These are phyloP conservation scores for Meiosimyza platycephala DNA, from an alignment of 2,888 invertebrate genomes.

Conservation along the genomic window DNA sequence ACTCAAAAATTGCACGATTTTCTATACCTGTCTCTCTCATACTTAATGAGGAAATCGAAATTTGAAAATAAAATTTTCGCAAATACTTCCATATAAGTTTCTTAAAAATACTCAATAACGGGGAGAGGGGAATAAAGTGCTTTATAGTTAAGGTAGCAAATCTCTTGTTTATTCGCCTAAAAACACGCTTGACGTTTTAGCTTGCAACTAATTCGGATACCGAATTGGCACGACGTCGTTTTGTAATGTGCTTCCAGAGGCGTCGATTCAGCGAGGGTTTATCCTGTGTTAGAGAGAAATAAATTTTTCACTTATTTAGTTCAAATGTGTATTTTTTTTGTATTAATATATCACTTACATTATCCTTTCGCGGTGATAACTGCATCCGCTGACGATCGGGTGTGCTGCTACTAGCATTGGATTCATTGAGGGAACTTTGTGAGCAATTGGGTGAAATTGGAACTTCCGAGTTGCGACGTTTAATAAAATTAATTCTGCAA, in stretches of 20 bases:
- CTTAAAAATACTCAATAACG: too few relatives aligned
- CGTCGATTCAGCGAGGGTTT: slow-evolving; percentile 81
- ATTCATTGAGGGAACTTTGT: slow-evolving; percentile 65
- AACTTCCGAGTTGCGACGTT: slow-evolving; percentile 65
- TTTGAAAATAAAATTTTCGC: too few relatives aligned
- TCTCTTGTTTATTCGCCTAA: too few relatives aligned
- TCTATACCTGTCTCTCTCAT: too few relatives aligned
- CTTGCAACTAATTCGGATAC: slow-evolving; percentile 64
- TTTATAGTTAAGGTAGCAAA: too few relatives aligned
- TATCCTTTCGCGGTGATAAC: slow-evolving; percentile 66
- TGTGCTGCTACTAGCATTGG: slow-evolving; percentile 58
- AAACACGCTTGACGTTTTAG: not conserved
- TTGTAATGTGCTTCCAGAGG: slow-evolving; percentile 84
- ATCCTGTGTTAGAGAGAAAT: slow-evolving; percentile 69
- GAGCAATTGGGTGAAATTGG: slow-evolving; percentile 61
- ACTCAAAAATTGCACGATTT: too few relatives aligned
- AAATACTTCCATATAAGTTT: too few relatives aligned
- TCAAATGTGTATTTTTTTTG: not conserved
- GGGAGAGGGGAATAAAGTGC: too few relatives aligned
- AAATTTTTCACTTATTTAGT: not conserved
- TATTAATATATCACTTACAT: slow-evolving; percentile 53
- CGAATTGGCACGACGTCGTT: slow-evolving; percentile 74
- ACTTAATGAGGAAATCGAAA: too few relatives aligned
- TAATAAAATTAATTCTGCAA: slow-evolving; percentile 65
- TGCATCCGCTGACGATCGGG: slow-evolving; percentile 51